Conservation (phyloP, 2,888 invertebrate species). For the Coleophora flavipennella region DNA sequence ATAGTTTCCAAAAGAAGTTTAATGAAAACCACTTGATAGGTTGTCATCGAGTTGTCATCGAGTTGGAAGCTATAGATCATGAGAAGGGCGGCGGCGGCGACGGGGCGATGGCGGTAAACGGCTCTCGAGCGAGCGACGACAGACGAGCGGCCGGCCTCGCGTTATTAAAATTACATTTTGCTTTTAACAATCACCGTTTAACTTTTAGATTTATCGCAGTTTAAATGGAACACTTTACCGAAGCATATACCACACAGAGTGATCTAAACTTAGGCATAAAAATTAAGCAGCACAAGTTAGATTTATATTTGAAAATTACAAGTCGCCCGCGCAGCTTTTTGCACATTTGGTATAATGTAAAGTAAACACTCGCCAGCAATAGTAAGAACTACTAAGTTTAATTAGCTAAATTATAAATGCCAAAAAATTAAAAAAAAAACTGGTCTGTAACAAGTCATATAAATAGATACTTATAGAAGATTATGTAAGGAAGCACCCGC, state of each 20-base stretch:
- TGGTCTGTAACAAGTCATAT: too few species aligned
- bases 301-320: too few species aligned
- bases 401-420: constrained; percentile 68
- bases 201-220: constrained; percentile 40
- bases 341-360: too few species aligned
- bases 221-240: constrained; percentile 29
- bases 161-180: constrained; percentile 25
- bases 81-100: constrained; percentile 32
- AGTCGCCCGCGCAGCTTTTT: too few species aligned
- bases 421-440: constrained; percentile 33
- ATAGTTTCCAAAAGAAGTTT: constrained; percentile 12
- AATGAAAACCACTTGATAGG: constrained; percentile 13
- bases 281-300: too few species aligned
- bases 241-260: constrained; percentile 4
- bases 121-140: constrained; percentile 48
- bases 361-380: constrained; percentile 25
- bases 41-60: constrained; percentile 61
- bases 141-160: constrained; percentile 35
- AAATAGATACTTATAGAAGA: too few species aligned
- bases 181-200: constrained; percentile 29
- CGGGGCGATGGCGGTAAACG: constrained; percentile 33
- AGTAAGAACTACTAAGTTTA: too few species aligned
- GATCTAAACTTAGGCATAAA: constrained; percentile 12
- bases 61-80: constrained; percentile 48
- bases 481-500: too few species aligned